A percentile compares a stretch with the other conserved stretches of the same genome.
These are phyloP conservation scores for Hyphantria cunea DNA, from an alignment of 1,140 invertebrate species.

Conservation along the genomic window DNA sequence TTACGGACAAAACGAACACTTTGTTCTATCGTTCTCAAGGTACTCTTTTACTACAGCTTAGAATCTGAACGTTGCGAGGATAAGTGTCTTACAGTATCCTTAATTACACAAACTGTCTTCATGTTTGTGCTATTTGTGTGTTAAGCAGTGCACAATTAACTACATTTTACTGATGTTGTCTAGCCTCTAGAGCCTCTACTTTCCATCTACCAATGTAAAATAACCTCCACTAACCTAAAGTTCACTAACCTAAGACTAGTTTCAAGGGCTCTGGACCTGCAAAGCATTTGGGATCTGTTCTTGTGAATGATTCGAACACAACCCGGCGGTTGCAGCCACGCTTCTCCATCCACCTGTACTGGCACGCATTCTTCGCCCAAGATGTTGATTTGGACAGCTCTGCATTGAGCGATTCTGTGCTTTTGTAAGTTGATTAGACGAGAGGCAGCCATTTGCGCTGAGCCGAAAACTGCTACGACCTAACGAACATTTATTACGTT, in stretches of 20 bases:
- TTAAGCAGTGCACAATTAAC: too few species aligned
- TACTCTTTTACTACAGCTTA: too few species aligned
- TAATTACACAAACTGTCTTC: too few species aligned
- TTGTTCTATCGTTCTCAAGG: too few species aligned
- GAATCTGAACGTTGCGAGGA: too few species aligned
- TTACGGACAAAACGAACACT: too few species aligned
- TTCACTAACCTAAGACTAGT: conserved; percentile 87
- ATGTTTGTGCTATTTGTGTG: too few species aligned
- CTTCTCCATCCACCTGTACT: conserved; percentile 97
- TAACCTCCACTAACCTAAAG: conserved; percentile 22
- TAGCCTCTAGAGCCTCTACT: neutral
- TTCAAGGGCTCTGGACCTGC: conserved; percentile 94
- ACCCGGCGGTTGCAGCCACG: conserved; percentile 98
- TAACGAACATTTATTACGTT: conserved; percentile 73
- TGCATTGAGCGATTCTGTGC: conserved; percentile 98
- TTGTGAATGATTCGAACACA: conserved; percentile 98
- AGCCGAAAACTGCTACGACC: conserved; percentile 98
- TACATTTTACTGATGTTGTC: too few species aligned
- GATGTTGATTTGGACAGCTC: conserved; percentile 97
- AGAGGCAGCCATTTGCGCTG: conserved; percentile 98
- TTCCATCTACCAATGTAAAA: neutral
- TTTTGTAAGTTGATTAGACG: conserved; percentile 96
- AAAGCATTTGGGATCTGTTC: conserved; percentile 97
- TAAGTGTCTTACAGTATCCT: too few species aligned
- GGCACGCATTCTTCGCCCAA: conserved; percentile 94